A percentile compares a stretch with the other conserved stretches of the same genome.
Conservation (phyloP, 2,797 vertebrate genomes). For the Neosalanx taihuensis region DNA sequence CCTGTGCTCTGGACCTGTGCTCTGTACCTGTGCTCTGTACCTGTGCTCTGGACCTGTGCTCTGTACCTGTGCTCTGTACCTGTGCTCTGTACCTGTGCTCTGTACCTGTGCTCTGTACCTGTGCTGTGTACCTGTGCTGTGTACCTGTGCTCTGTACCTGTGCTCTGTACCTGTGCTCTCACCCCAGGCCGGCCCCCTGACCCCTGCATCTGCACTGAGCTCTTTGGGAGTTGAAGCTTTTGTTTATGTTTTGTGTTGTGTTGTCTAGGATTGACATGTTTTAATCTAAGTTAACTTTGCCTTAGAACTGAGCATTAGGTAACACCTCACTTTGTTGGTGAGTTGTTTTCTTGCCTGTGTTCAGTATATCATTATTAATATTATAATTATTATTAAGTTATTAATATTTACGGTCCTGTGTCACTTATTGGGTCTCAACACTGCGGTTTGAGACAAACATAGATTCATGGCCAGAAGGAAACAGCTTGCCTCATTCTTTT, state of each 20-base stretch:
- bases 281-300: neutral
- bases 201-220: too few relatives aligned
- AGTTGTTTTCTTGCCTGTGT: neutral
- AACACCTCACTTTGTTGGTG: neutral
- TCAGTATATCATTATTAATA: neutral
- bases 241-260: neutral
- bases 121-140: too few relatives aligned
- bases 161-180: neutral
- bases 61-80: too few relatives aligned
- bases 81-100: too few relatives aligned
- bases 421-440: too few relatives aligned
- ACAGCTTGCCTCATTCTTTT: constrained; percentile 70
- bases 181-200: too few relatives aligned
- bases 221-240: neutral
- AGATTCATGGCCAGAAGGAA: constrained; percentile 47
- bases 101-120: too few relatives aligned
- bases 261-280: neutral
- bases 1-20: too few relatives aligned
- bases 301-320: neutral
- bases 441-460: neutral
- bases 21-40: too few relatives aligned
- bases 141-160: too few relatives aligned
- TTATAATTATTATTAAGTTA: neutral
- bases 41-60: too few relatives aligned
- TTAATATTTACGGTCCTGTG: neutral